A percentile compares a stretch with the other conserved stretches of the same genome.
Evolutionary conservation across 92 coral and sea anemone genomes (phyloP).

Genomic region (Bergia puertoricense): DNA sequence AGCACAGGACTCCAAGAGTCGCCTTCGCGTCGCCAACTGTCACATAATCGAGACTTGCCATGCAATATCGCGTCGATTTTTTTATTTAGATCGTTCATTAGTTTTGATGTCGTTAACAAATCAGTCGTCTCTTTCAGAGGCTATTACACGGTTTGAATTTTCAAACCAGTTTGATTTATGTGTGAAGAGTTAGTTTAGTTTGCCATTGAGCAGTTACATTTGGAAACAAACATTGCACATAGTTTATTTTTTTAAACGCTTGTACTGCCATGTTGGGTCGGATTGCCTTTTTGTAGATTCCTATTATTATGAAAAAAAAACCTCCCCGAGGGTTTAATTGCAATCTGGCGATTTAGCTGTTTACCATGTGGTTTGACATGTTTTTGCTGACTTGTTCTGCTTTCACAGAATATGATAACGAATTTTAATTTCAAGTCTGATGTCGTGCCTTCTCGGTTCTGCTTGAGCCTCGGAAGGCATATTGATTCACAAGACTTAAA

Average conservation of each 20-base stretch:
- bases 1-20: conserved; percentile 1
- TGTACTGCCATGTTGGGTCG: conserved; percentile 34
- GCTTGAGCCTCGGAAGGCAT: too few relatives aligned
- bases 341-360: neutral
- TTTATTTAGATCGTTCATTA: neutral
- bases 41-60: conserved; percentile 12
- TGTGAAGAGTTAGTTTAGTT: neutral
- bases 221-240: neutral
- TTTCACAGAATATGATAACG: conserved; percentile 28
- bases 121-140: conserved; percentile 17
- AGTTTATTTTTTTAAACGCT: neutral
- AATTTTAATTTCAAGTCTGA: neutral
- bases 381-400: neutral
- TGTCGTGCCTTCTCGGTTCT: neutral
- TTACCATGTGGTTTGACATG: conserved; percentile 20
- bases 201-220: neutral
- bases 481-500: conserved; percentile 19
- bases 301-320: neutral
- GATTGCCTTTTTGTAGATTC: neutral
- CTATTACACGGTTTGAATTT: conserved; percentile 3
- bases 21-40: conserved; percentile 7
- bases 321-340: neutral
- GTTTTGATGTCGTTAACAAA: neutral
- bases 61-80: conserved; percentile 34
- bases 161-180: conserved; percentile 19